Percentiles rank a stretch among this genome's conserved stretches.
These are phyloP conservation scores for Cephalopachus bancanus DNA, from an alignment of 2,797 vertebrate species.

Conservation along the genomic window DNA sequence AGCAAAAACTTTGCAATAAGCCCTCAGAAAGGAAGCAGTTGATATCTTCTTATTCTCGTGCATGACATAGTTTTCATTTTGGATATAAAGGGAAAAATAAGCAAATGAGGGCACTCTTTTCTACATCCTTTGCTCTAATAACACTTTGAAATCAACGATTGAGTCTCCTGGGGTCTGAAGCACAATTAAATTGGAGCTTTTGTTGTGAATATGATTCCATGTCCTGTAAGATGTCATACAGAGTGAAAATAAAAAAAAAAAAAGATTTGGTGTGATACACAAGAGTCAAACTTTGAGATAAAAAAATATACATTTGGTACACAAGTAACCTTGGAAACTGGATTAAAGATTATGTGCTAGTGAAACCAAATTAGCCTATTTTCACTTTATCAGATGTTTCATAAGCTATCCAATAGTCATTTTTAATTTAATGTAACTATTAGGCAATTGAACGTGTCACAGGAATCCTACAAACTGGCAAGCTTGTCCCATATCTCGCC, in stretches of 20 bases:
- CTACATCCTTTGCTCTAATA: not conserved
- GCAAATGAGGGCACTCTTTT: not conserved
- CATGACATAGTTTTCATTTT: not conserved
- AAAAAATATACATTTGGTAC: not conserved
- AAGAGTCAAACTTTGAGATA: constrained; percentile 39
- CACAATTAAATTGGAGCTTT: not conserved
- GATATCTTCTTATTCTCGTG: not conserved
- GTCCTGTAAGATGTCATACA: not conserved
- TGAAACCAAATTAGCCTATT: constrained; percentile 29
- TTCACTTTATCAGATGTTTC: constrained; percentile 6
- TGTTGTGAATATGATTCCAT: not conserved
- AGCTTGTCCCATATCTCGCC: not conserved
- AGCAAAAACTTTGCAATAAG: constrained; percentile 30
- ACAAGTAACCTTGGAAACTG: constrained; percentile 2
- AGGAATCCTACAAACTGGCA: constrained; percentile 18
- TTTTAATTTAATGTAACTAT: constrained; percentile 53
- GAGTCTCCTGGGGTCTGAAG: not conserved
- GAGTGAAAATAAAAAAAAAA: constrained; percentile 14
- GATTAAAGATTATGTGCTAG: not conserved
- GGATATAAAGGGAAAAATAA: not conserved
- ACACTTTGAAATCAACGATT: not conserved
- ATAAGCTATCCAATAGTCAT: not conserved
- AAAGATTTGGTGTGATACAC: not conserved
- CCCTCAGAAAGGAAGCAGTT: not conserved
- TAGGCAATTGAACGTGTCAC: not conserved